Evolutionary conservation across 2,797 vertebrate species (phyloP).

Genomic region (Chromobotia macracanthus): DNA sequence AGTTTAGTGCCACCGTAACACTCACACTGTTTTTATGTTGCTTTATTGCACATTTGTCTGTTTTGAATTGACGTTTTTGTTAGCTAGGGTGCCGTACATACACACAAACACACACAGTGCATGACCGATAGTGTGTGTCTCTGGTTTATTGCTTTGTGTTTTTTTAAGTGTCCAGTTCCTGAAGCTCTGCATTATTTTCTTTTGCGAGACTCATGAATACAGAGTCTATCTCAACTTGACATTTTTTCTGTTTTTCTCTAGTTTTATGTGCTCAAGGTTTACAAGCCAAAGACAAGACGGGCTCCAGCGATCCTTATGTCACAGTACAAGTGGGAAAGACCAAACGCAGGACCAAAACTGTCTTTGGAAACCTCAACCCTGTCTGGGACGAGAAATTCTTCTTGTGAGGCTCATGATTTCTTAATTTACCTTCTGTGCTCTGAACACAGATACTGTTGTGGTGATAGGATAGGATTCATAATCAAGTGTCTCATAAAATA

Average conservation of each 20-base stretch:
- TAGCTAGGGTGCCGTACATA: neutral
- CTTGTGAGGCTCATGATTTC: conserved; percentile 85
- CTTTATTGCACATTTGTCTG: conserved; percentile 13
- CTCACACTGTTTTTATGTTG: conserved; percentile 19
- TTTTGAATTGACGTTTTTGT: neutral
- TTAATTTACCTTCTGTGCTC: neutral
- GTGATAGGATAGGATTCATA: no score
- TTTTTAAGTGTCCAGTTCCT: neutral
- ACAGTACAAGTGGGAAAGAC: conserved; percentile 98
- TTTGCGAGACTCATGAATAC: neutral
- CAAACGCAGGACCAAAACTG: conserved; percentile 94
- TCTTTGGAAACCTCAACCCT: conserved; percentile 97
- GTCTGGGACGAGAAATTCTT: conserved; percentile 97
- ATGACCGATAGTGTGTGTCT: neutral
- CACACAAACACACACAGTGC: conserved; percentile 5
- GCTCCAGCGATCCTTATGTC: conserved; percentile 96
- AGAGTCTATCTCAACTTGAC: neutral
- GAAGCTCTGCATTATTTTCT: neutral
- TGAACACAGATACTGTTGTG: neutral
- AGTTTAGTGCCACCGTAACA: conserved; percentile 35
- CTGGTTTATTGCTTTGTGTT: neutral
- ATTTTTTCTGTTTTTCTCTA: conserved; percentile 65
- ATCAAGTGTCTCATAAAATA: neutral
- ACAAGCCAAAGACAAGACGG: conserved; percentile 98
- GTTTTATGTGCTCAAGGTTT: conserved; percentile 96